Evolutionary conservation across 2,888 invertebrate species (phyloP).

Genomic region (Nowickia ferox): DNA sequence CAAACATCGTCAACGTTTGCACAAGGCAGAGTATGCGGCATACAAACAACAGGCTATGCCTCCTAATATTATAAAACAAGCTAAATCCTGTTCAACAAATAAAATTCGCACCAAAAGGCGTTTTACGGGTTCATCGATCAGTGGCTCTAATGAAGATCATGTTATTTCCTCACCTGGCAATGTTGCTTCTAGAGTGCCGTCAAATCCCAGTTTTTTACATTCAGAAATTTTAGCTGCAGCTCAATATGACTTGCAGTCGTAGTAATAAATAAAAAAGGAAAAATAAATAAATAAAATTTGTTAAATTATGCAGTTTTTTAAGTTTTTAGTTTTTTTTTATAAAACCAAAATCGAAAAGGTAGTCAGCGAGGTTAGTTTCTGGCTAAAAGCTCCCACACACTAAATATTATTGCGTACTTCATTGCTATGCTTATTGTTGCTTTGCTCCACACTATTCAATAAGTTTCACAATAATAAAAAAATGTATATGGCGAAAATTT

Average conservation of each 20-base stretch:
- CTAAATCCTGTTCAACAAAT: constrained; percentile 66
- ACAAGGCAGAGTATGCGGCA: constrained; percentile 81
- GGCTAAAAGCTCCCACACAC: too few species aligned
- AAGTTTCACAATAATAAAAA: too few species aligned
- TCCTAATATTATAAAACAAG: constrained; percentile 79
- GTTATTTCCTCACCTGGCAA: not conserved
- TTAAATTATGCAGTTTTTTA: not conserved
- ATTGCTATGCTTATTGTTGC: too few species aligned
- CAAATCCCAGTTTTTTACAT: not conserved
- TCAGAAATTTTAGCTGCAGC: constrained; percentile 31
- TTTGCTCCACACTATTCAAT: too few species aligned
- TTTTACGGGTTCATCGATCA: constrained; percentile 18
- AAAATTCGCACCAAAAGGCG: constrained; percentile 55
- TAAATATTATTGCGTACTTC: too few species aligned
- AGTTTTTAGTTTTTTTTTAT: not conserved
- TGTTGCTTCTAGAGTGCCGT: not conserved
- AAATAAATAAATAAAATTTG: not conserved
- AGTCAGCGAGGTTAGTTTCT: too few species aligned
- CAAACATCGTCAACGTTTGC: constrained; percentile 81
- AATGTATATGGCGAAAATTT: too few species aligned
- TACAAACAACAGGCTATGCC: constrained; percentile 79
- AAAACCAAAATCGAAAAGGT: too few species aligned
- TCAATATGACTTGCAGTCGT: constrained; percentile 37
- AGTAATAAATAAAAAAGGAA: constrained; percentile 13
- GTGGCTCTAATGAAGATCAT: constrained; percentile 25